These are phyloP conservation scores for Cricetomys ansorgei DNA, from an alignment of 2,113 vertebrate species.

Conservation along the genomic window DNA sequence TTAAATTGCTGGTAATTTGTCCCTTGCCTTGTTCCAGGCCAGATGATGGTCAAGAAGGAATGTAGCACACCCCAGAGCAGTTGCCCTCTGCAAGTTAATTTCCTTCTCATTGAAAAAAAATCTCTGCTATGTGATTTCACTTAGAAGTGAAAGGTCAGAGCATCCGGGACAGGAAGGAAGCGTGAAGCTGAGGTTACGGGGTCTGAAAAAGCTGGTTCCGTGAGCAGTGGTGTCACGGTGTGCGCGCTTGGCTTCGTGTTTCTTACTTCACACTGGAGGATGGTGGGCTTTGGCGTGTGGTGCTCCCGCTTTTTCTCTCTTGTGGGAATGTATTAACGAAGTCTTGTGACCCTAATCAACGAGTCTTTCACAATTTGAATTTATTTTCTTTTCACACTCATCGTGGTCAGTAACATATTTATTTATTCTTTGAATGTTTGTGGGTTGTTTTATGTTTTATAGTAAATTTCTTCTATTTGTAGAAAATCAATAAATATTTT, in stretches of 20 bases:
- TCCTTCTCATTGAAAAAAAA: not conserved
- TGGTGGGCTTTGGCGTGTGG: not conserved
- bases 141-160: not conserved
- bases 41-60: not conserved
- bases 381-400: slow-evolving; percentile 13
- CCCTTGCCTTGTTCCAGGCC: not conserved
- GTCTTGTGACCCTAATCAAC: not conserved
- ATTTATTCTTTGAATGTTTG: not conserved
- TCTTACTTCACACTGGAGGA: not conserved
- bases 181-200: not conserved
- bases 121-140: not conserved
- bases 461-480: not conserved
- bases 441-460: slow-evolving; percentile 27
- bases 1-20: not conserved
- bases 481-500: slow-evolving; percentile 32
- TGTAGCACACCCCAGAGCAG: not conserved
- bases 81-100: not conserved
- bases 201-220: not conserved
- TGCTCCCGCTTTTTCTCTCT: not conserved
- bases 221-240: not conserved
- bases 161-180: not conserved
- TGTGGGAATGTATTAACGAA: not conserved
- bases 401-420: not conserved
- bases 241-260: not conserved
- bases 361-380: not conserved